Base-by-base conservation (phyloP, 1,140 invertebrate genomes). In the Mactra quadrangularis region DNA sequence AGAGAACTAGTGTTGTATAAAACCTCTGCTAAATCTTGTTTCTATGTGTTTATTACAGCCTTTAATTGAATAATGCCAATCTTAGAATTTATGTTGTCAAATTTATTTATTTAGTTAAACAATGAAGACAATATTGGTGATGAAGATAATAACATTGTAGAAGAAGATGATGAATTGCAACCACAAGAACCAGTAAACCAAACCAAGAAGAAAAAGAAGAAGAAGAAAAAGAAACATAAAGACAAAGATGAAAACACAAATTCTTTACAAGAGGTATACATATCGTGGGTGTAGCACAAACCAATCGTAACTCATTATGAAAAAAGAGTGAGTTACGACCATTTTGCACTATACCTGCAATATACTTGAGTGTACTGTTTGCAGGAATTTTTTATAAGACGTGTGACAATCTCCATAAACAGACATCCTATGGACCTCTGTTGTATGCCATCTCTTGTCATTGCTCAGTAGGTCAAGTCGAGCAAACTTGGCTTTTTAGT, bases 71-170 rank as follows among this genome's bases (percentile, higher is more conserved):
- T n/a, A n/a, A n/a, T n/a, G n/a, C n/a, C n/a, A n/a, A n/a, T n/a
- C n/a, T n/a, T n/a, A n/a, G n/a, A n/a, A n/a, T n/a, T n/a, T n/a
- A n/a, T n/a, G n/a, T n/a, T n/a, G n/a, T n/a, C n/a, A n/a, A n/a
- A n/a, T n/a, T n/a, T n/a, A 95, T 95, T 87, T 95, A 91, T 72
- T 79, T 95, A 90, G 95, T 95, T 89, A 17, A 95, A 95, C 22
- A 94, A 95, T 85, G 93, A 62, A 47, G 91, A 93, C 17, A 83
- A 89, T 15, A 85, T 90, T 25, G 89, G 92, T 74, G 87, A 90
- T n/a, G 88, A 83, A 75, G 87, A 94, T 79, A 91, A 92, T 70
- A 29, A 11, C 6, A n/a, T n/a, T n/a, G 25, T 84, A 70, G 47
- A 90, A 92, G 17, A 93, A 94, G 52, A 93, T 94, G 75, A 95